phyloP scores from a whole-genome alignment of 2,888 invertebrate genomes.

The Tiliacea aurago region DNA sequence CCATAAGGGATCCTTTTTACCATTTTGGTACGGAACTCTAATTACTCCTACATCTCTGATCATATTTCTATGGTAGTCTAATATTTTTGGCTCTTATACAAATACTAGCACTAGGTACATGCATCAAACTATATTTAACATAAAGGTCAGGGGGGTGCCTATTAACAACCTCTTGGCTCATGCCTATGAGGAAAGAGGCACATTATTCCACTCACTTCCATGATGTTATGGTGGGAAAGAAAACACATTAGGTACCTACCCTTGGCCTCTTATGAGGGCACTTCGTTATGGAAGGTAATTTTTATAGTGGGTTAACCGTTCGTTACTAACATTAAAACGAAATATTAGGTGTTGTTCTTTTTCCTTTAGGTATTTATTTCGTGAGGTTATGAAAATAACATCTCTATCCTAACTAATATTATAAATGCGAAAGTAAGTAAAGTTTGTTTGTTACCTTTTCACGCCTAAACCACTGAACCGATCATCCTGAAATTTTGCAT shows the following conservation, averaged over 20 bases:
- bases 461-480: no score
- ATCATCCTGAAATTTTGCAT: no score
- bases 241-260: conserved; percentile 35
- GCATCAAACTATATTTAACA: conserved; percentile 1
- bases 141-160: conserved; percentile 36
- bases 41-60: no score
- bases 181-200: conserved; percentile 26
- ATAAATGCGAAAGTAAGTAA: no score
- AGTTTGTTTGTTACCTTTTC: no score
- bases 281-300: conserved; percentile 7
- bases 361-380: neutral
- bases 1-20: no score
- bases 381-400: neutral
- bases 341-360: neutral
- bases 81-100: no score
- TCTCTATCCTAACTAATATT: no score
- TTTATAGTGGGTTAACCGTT: neutral
- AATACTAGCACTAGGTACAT: neutral
- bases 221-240: conserved; percentile 28
- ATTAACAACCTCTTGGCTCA: conserved; percentile 45
- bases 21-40: no score
- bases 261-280: neutral
- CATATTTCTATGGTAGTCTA: no score
- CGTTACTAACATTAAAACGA: neutral
- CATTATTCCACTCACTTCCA: conserved; percentile 30